Base-by-base conservation (phyloP, 2,888 invertebrate species). In the Prosopocoilus inquinatus region DNA sequence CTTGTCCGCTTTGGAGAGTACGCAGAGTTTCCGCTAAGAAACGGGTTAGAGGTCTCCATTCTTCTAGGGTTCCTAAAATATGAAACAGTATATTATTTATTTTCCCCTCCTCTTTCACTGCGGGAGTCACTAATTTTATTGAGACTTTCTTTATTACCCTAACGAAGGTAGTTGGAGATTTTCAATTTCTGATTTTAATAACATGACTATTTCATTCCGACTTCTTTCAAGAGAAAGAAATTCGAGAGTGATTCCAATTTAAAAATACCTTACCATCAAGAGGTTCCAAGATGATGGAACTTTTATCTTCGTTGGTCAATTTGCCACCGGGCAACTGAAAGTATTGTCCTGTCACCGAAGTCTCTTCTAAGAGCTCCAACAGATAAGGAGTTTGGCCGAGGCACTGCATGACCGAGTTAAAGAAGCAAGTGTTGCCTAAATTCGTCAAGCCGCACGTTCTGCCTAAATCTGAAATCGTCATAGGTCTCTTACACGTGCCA, bases 381-480 rank as follows among this genome's bases (percentile, higher is more conserved):
- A 91, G 78, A 74, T 86, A 91, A 1, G 92, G 92, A 2, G 94
- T 94, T 75, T 91, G 91, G 2, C 90, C 90, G 67, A 95, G 80
- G 73, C 93, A 93, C 79, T 97, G 97, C 81, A 97, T 84, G 7
- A 96, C 95, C 20, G 96, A 93, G 80, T 97, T 97, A 75, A 97
- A 95, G 78, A 96, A 97, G 74, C 97, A 97, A 0, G 97, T 97
- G 75, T 97, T 97, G 47, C 97, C 96, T 71, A 96, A 80, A 79
- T 97, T 97, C 48, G 84, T 82, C 39, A 97, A 79, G 0, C 97
- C 97, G 79, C 93, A 79, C 0, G 87, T 52, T 38, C 52, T 33
- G 9, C 32, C 20, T 11, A 46, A 28, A 46, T 46, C 28, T n/a
- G 15, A 9, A 28, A 15, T n/a, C 8, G 33, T 7, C 20, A 3